These are phyloP conservation scores for Liparis tanakae DNA, from an alignment of 2,797 vertebrate species.

Conservation along the genomic window DNA sequence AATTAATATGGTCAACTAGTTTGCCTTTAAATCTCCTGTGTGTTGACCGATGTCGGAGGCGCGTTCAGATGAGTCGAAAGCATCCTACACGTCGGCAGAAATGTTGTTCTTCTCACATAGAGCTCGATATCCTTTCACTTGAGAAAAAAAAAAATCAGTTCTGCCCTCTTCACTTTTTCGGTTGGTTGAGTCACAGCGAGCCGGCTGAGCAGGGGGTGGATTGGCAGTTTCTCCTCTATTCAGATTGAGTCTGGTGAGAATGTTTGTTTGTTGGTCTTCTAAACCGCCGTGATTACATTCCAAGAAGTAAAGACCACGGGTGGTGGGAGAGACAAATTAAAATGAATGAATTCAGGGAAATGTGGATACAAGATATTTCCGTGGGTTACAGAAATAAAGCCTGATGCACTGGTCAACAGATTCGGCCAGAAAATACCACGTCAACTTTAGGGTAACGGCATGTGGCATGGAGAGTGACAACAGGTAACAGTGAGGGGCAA, in stretches of 20 bases:
- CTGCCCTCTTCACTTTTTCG: slow-evolving; percentile 51
- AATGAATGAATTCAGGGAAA: slow-evolving; percentile 34
- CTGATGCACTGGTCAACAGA: slow-evolving; percentile 48
- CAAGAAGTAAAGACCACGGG: slow-evolving; percentile 60
- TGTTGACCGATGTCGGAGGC: slow-evolving; percentile 42
- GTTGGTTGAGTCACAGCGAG: slow-evolving; percentile 30
- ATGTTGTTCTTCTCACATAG: slow-evolving; percentile 20
- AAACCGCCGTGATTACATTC: slow-evolving; percentile 69
- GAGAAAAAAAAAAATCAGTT: slow-evolving; percentile 44
- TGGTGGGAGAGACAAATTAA: slow-evolving; percentile 31
- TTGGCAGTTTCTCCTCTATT: slow-evolving; percentile 60
- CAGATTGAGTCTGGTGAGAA: slow-evolving; percentile 66
- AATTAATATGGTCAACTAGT: slow-evolving; percentile 65
- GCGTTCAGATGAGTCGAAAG: slow-evolving; percentile 38
- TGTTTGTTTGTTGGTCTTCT: slow-evolving; percentile 48
- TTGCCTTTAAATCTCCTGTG: slow-evolving; percentile 47
- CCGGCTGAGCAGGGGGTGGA: slow-evolving; percentile 23
- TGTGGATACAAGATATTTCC: slow-evolving; percentile 39
- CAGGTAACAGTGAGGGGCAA: not conserved
- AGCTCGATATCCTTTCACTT: slow-evolving; percentile 12
- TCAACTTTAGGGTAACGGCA: slow-evolving; percentile 6
- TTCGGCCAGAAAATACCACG: slow-evolving; percentile 24
- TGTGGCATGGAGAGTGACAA: slow-evolving; percentile 3
- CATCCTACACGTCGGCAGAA: slow-evolving; percentile 20
- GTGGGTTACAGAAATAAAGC: slow-evolving; percentile 46